Evolutionary conservation across 2,113 vertebrate genomes (phyloP), one percentile per base, ranked within the genome.

Genomic region (Cheirogaleus medius): DNA sequence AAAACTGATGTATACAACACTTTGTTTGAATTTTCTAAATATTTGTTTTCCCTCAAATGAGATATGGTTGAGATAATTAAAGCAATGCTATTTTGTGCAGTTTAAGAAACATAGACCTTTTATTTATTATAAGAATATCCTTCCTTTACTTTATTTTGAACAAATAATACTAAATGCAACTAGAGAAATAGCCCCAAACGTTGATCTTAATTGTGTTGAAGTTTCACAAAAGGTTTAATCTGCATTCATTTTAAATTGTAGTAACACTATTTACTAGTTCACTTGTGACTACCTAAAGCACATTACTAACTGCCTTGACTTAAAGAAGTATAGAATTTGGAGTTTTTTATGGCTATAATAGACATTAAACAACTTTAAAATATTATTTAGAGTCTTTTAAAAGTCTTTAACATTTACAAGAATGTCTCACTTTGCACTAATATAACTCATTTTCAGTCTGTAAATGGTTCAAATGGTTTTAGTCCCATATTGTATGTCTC

Each of bases 381-480:
- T 87, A 90, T 84, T 91, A 91, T 87, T 73, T 64, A 90, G 95
- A 80, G 63, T 83, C 44, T 95, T 94, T 88, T 47, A 91, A 96
- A 91, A 82, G 88, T 96, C 91, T 69, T 98, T 97, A 97, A 97
- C 95, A 97, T 97, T 98, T 97, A 96, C 14, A 87, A 44, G 49
- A 97, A 97, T 97, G 94, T 95, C 78, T 96, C 86, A 93, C 58
- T 97, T 86, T 96, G 25, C 63, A 80, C 42, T 95, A 89, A 89
- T 97, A 91, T 60, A 74, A 92, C n/a, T 77, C 80, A 96, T 97
- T 96, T 97, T 93, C 21, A 90, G n/a, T 95, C 3, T 74, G 49
- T 78, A 7, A 96, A 56, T 17, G 20, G 52, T 42, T 97, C 92
- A 76, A 95, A 91, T 82, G 91, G 32, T 97, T 98, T 97, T 96